A percentile compares a stretch with the other conserved stretches of the same genome.
Evolutionary conservation across 2,113 vertebrate genomes (phyloP).

Genomic region (Cygnus buccinator): DNA sequence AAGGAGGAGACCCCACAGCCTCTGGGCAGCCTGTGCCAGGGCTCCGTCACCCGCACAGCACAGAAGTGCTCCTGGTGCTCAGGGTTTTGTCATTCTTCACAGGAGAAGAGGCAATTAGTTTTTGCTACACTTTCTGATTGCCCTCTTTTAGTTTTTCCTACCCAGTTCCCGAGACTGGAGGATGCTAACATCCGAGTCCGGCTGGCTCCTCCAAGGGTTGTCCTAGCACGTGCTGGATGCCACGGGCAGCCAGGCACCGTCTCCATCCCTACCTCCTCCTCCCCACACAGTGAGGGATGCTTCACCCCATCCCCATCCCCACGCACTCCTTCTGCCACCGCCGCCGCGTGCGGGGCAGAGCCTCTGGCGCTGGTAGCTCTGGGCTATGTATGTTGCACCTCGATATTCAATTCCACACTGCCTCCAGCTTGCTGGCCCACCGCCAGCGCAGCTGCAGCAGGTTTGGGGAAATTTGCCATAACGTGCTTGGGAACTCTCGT

Average conservation of each 20-base stretch:
- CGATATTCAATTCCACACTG: slow-evolving; percentile 52
- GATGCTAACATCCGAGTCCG: background rate
- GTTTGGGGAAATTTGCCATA: slow-evolving; percentile 45
- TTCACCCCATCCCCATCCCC: background rate
- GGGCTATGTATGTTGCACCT: slow-evolving; percentile 65
- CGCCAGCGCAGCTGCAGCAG: slow-evolving; percentile 61
- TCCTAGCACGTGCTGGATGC: background rate
- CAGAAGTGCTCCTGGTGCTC: too few species aligned
- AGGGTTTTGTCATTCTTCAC: background rate
- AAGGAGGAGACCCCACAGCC: too few species aligned
- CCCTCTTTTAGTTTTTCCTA: background rate
- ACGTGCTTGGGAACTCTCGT: slow-evolving; percentile 57
- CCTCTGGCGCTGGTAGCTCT: slow-evolving; percentile 49
- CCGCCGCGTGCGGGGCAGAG: background rate
- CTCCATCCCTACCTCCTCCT: background rate
- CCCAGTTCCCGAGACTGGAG: background rate
- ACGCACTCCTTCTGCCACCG: background rate
- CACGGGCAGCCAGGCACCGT: background rate
- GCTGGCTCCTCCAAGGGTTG: background rate
- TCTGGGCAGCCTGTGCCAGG: too few species aligned
- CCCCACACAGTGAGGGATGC: background rate
- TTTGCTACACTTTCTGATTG: background rate
- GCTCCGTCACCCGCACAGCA: too few species aligned
- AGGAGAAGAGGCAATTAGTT: background rate
- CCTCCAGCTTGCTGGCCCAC: slow-evolving; percentile 40